Evolutionary conservation across 2,888 invertebrate species (phyloP), one percentile per base, ranked within the genome.

Genomic region (Gastracanthus pulcherrimus): DNA sequence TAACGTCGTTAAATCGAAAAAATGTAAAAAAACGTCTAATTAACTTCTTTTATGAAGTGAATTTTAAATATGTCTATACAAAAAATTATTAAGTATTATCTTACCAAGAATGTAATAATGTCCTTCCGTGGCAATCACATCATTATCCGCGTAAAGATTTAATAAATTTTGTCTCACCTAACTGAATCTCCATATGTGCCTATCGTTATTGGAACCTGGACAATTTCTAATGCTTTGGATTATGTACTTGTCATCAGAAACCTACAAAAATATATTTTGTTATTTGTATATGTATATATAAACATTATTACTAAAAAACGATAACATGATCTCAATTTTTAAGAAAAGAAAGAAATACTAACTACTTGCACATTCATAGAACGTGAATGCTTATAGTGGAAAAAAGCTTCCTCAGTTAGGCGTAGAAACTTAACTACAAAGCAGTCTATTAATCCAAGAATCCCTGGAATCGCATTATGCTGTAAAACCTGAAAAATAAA

Each of bases 171-270:
- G 13, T 19, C n/a, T 69, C 0, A 31, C 16, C 4, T 69, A 11
- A 48, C 69, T 69, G 31, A 7, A 45, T n/a, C n/a, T 69, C 45
- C 48, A 69, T 5, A 69, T 69, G 11, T 16, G 16, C 16, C 31
- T 48, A n/a, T 69, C 69, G 13, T 26, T 69, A 13, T 69, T 69
- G 2, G 48, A 48, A 1, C 69, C 48, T 9, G 69, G 69, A 9
- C 69, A 69, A 11, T 48, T 69, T 19, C 69, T 26, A n/a, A 69
- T n/a, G n/a, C 34, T 48, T 48, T 45, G 45, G 16, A 69, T 69
- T 7, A 69, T 34, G 41, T 69, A 69, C 9, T 69, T 69, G 48
- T 48, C 19, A 5, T 69, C 48, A 9, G 34, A n/a, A 29, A 69
- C 34, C 48, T 69, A 16, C 3, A 48, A 31, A 41, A 16, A 41